Evolutionary conservation across 2,797 vertebrate genomes (phyloP), one percentile per base, ranked within the genome.

Genomic region (Chaetodon trifasciatus): DNA sequence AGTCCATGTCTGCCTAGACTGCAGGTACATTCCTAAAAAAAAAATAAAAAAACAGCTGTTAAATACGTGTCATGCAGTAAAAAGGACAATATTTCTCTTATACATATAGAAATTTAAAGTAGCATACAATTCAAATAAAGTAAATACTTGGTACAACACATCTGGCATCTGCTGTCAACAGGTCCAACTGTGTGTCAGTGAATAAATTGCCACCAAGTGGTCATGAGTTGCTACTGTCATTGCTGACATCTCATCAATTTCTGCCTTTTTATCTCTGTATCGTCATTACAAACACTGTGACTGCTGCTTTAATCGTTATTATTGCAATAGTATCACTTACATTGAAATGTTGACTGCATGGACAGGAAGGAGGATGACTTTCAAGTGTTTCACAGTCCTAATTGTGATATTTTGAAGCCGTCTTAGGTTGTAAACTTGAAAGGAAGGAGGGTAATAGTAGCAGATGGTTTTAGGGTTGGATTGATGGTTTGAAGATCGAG

Each of bases 141-240:
- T 61, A 61, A 40, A 37, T 6, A 13, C 21, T 11, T 32, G 11
- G 8, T 60, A 24, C 24, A n/a, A 19, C 55, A 63, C 15, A 63
- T 28, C 28, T 28, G 10, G 15, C 50, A 50, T 32, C 53, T 47
- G 39, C 66, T 61, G 40, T 15, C 57, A 49, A 21, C 17, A 15
- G 16, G 47, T 19, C 5, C 9, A 24, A 4, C 60, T 56, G 32
- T 11, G 24, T 19, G 60, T 75, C 55, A 21, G 21, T 55, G 40
- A 50, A 37, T 32, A 50, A 88, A 61, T 74, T 82, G 77, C 85
- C 88, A 79, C 85, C 88, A 72, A 81, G 89, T 90, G 86, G 85
- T 68, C 78, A 72, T n/a, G 13, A 13, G 37, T 5, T 60, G 91
- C 37, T 67, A 81, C 15, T 73, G 67, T 68, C 56, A 50, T 12